phyloP scores from a whole-genome alignment of 2,797 vertebrate species.

The Clarias fuscus region DNA sequence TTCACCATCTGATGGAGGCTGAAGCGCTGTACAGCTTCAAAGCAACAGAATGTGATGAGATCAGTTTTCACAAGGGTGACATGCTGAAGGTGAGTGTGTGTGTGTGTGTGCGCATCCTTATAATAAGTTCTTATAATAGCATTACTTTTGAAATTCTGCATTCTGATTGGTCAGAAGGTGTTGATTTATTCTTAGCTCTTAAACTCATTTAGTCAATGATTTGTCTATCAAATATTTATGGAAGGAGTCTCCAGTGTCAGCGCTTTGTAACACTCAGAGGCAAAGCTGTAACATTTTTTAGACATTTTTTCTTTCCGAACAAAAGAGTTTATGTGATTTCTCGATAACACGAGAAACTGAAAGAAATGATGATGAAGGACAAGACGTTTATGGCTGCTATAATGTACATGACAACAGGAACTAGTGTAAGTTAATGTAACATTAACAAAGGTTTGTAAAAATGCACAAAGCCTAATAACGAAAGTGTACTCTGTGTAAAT shows the following conservation, averaged over 20 bases:
- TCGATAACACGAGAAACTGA: not conserved
- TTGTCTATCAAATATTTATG: too few species aligned
- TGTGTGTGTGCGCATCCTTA: not conserved
- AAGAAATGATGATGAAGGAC: too few species aligned
- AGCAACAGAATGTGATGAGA: slow-evolving; percentile 87
- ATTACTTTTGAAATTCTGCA: not conserved
- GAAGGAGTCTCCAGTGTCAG: not conserved
- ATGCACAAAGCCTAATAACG: too few species aligned
- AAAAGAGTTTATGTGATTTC: not conserved
- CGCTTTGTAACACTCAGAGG: not conserved
- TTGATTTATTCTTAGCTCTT: not conserved
- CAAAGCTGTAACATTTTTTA: not conserved
- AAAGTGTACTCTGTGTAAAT: too few species aligned
- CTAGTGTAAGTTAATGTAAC: too few species aligned
- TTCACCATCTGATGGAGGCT: slow-evolving; percentile 81
- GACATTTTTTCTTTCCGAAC: too few species aligned
- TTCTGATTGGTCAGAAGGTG: not conserved
- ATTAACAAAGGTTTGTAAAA: too few species aligned
- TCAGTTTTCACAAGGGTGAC: slow-evolving; percentile 93
- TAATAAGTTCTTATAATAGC: not conserved
- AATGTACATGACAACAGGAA: too few species aligned
- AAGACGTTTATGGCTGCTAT: too few species aligned
- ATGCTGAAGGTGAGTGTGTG: slow-evolving; percentile 81
- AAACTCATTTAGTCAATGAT: not conserved
- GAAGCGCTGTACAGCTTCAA: slow-evolving; percentile 90